These are phyloP conservation scores for Acronicta aceris DNA, from an alignment of 2,888 invertebrate species.

Conservation along the genomic window DNA sequence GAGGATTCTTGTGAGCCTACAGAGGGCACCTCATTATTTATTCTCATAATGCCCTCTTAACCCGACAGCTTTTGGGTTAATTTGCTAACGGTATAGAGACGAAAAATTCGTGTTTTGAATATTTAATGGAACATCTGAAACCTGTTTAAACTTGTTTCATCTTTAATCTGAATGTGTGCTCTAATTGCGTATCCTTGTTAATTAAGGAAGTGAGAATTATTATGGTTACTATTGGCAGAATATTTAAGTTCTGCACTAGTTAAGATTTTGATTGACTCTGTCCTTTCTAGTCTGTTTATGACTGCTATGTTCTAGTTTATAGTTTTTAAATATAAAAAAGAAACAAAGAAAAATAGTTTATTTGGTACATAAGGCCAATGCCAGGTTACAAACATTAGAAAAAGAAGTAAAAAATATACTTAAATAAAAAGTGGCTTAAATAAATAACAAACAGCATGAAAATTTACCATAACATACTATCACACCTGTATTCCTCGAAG, in stretches of 20 bases:
- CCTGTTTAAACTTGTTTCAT: slow-evolving; percentile 44
- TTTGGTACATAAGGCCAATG: no score
- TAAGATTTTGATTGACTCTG: no score
- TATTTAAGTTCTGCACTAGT: background rate
- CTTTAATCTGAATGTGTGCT: slow-evolving; percentile 48
- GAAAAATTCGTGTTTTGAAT: slow-evolving; percentile 73
- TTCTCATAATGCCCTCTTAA: slow-evolving; percentile 79
- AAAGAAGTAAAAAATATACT: no score
- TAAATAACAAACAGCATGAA: no score
- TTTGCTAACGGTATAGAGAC: slow-evolving; percentile 72
- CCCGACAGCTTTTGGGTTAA: slow-evolving; percentile 75
- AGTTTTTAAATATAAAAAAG: no score
- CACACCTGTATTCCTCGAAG: no score
- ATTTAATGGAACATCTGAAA: slow-evolving; percentile 56
- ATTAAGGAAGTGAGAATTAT: slow-evolving; percentile 27
- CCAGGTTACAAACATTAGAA: no score
- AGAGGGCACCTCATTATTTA: slow-evolving; percentile 75
- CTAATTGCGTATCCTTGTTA: slow-evolving; percentile 38
- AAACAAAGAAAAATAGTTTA: no score
- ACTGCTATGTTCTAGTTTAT: no score
- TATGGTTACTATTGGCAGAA: background rate
- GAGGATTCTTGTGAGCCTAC: slow-evolving; percentile 69
- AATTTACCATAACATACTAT: no score
- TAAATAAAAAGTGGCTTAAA: no score
- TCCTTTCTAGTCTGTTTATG: no score